Evolutionary conservation across 2,797 vertebrate species (phyloP).

Genomic region (Gymnothorax reevesii): DNA sequence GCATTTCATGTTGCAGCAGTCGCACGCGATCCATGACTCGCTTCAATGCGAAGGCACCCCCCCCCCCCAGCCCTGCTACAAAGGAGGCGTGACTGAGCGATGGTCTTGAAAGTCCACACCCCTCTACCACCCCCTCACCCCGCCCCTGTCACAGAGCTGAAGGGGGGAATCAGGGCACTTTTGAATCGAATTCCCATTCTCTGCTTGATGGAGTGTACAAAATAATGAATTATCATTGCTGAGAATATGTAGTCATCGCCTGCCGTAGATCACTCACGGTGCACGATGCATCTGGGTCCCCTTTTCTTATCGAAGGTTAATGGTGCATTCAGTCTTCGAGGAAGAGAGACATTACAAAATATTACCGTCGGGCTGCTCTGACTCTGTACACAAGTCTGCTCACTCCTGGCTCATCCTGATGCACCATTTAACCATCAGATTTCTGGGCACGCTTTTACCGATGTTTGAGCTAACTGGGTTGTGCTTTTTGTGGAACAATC

Average conservation of each 20-base stretch:
- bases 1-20: neutral
- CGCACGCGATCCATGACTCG: neutral
- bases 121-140: neutral
- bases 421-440: constrained; percentile 23
- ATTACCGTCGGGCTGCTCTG: neutral
- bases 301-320: constrained; percentile 30
- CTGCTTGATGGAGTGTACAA: constrained; percentile 25
- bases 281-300: constrained; percentile 19
- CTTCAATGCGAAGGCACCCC: neutral
- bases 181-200: constrained; percentile 31
- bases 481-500: neutral
- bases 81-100: neutral
- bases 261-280: constrained; percentile 11
- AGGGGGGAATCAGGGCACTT: neutral
- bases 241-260: neutral
- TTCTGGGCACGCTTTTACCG: neutral
- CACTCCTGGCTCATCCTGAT: neutral
- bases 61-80: neutral
- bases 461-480: neutral
- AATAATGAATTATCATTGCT: constrained; percentile 29
- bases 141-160: neutral
- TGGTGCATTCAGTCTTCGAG: constrained; percentile 22
- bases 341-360: constrained; percentile 21
- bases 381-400: neutral
- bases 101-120: neutral